Evolutionary conservation across 2,888 invertebrate species (phyloP).

Genomic region (Ptilodon capucinus): DNA sequence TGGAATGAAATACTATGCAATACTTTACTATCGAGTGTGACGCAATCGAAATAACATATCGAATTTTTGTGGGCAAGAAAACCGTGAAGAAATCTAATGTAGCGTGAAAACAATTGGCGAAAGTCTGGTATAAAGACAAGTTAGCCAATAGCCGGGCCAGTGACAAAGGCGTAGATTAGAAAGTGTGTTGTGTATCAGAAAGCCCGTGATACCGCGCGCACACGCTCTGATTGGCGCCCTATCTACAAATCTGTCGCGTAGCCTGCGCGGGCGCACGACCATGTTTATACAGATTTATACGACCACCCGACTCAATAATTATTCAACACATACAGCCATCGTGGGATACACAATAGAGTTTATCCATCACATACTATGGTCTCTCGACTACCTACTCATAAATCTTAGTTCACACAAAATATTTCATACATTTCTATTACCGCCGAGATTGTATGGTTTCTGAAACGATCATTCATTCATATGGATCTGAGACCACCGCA

Average conservation of each 20-base stretch:
- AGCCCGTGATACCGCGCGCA: constrained; percentile 71
- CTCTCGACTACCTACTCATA: neutral
- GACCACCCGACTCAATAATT: constrained; percentile 13
- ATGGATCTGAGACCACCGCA: constrained; percentile 12
- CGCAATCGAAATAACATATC: constrained; percentile 56
- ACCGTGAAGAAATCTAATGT: constrained; percentile 70
- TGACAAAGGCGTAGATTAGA: constrained; percentile 82
- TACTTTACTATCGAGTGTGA: constrained; percentile 36
- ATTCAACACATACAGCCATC: neutral
- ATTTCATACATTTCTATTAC: neutral
- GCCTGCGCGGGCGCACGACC: constrained; percentile 18
- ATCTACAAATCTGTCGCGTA: constrained; percentile 75
- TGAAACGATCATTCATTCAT: constrained; percentile 12
- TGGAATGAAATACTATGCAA: neutral
- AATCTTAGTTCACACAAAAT: neutral
- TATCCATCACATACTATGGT: neutral
- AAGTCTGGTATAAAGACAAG: constrained; percentile 72
- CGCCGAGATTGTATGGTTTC: neutral
- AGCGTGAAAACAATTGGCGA: constrained; percentile 82
- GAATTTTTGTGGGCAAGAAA: constrained; percentile 56
- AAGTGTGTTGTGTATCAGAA: constrained; percentile 78
- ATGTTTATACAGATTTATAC: constrained; percentile 12
- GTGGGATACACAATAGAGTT: neutral
- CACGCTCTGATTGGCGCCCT: constrained; percentile 80
- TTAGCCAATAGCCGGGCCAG: constrained; percentile 73